These are phyloP conservation scores for Antitype chi DNA, from an alignment of 2,888 invertebrate genomes.

Conservation along the genomic window DNA sequence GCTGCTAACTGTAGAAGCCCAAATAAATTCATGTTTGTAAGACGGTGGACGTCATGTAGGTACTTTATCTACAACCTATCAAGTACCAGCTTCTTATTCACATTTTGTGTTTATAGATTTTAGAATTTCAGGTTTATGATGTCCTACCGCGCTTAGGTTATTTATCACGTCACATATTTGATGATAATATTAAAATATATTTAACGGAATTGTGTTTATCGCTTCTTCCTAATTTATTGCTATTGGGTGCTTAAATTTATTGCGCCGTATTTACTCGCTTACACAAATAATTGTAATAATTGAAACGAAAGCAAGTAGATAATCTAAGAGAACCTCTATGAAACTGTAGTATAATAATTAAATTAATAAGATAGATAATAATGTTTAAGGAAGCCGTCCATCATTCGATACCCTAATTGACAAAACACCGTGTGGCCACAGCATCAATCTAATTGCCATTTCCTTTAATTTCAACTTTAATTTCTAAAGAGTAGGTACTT, in stretches of 20 bases:
- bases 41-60: constrained; percentile 68
- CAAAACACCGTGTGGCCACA: constrained; percentile 46
- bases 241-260: constrained; percentile 18
- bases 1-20: constrained; percentile 73
- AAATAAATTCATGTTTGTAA: constrained; percentile 77
- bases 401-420: constrained; percentile 51
- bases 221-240: constrained; percentile 26
- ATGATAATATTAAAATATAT: constrained; percentile 33
- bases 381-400: constrained; percentile 59
- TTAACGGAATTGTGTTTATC: constrained; percentile 31
- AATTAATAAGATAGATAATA: constrained; percentile 47
- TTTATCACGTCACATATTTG: constrained; percentile 36
- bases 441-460: constrained; percentile 57
- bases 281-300: constrained; percentile 12
- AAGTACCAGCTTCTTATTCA: constrained; percentile 34
- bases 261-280: constrained; percentile 10
- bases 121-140: constrained; percentile 44
- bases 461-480: constrained; percentile 61
- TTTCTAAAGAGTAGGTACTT: constrained; percentile 48
- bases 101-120: constrained; percentile 36
- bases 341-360: constrained; percentile 19
- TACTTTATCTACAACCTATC: constrained; percentile 43
- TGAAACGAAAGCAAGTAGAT: constrained; percentile 22
- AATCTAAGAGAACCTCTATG: constrained; percentile 9
- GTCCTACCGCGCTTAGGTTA: constrained; percentile 19